Base-by-base conservation (phyloP, 2,797 vertebrate species). In the Cyprinodon diabolis region DNA sequence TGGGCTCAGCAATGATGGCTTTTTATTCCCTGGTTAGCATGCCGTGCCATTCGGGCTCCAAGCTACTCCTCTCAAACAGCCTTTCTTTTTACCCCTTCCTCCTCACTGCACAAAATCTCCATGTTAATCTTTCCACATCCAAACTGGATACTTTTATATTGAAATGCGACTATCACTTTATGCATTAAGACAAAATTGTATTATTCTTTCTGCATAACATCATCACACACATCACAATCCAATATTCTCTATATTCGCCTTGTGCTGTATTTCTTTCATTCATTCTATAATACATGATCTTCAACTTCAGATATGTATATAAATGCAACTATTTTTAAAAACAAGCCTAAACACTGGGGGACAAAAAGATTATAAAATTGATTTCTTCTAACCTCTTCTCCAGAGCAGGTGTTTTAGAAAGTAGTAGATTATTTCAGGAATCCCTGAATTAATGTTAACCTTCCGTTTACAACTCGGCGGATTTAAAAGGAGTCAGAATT, bases 371-470 rank as follows among this genome's bases (percentile, higher is more conserved):
- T 21, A 6, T 45, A 6, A 45, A 65, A 25, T 35, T 65, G n/a
- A 65, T 51, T 43, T 2, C n/a, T 6, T 56, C 6, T 2, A 71
- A 54, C 30, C 45, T 45, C 25, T 68, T 10, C 10, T 57, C 40
- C 35, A 43, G 63, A 52, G 21, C 1, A n/a, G 74, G 48, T 19
- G 48, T 23, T 54, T 21, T 51, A 8, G 30, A 35, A 70, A 23
- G 45, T 48, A 43, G 14, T 49, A 57, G 37, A 49, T 15, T 15
- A 17, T 77, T 79, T 66, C 23, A 14, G 65, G 60, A 80, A 80
- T 63, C 72, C 79, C 66, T 70, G 9, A 37, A 74, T 14, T 56
- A 30, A 72, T 71, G 14, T n/a, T 5, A 60, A 62, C 73, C 63
- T 71, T 62, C 79, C 65, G 69, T 58, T 80, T 56, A 56, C 30